Evolutionary conservation across 2,797 vertebrate genomes (phyloP).

Genomic region (Acanthurus leucopareius): DNA sequence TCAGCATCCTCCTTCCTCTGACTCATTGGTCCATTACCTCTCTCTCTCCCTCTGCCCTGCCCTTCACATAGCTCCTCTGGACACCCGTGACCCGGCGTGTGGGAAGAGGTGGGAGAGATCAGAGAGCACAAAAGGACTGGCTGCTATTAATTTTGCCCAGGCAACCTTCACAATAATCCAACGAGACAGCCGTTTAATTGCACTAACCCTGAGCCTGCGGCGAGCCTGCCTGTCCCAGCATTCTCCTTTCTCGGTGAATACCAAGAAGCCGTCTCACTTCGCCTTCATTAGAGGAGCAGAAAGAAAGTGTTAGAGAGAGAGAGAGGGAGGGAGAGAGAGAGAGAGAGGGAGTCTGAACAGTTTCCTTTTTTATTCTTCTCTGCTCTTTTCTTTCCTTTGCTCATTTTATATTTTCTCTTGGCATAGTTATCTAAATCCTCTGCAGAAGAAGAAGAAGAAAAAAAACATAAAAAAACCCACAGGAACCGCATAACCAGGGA

Average conservation of each 20-base stretch:
- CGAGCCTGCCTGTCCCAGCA: constrained; percentile 48
- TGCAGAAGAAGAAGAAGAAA: constrained; percentile 25
- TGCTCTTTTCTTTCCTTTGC: constrained; percentile 15
- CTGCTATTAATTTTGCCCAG: constrained; percentile 78
- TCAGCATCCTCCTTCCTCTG: constrained; percentile 11
- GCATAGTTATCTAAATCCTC: constrained; percentile 29
- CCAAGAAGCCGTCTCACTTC: constrained; percentile 65
- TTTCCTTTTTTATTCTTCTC: constrained; percentile 1
- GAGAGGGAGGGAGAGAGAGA: neutral
- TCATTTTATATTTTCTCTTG: constrained; percentile 13
- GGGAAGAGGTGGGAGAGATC: constrained; percentile 59
- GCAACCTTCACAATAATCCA: constrained; percentile 79
- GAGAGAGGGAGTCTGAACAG: constrained; percentile 11
- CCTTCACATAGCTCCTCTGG: constrained; percentile 57
- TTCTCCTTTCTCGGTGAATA: constrained; percentile 68
- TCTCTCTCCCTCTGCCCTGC: constrained; percentile 32
- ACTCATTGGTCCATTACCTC: constrained; percentile 41
- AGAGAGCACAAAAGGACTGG: constrained; percentile 65
- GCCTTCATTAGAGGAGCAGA: constrained; percentile 70
- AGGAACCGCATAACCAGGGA: constrained; percentile 7
- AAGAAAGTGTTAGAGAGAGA: constrained; percentile 17
- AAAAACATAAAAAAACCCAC: too few relatives aligned
- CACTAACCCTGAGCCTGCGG: constrained; percentile 69
- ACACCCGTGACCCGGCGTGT: constrained; percentile 63
- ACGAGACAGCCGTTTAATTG: constrained; percentile 83